These are phyloP conservation scores for Hippocampus kuda DNA, from an alignment of 2,797 vertebrate genomes.

Conservation along the genomic window DNA sequence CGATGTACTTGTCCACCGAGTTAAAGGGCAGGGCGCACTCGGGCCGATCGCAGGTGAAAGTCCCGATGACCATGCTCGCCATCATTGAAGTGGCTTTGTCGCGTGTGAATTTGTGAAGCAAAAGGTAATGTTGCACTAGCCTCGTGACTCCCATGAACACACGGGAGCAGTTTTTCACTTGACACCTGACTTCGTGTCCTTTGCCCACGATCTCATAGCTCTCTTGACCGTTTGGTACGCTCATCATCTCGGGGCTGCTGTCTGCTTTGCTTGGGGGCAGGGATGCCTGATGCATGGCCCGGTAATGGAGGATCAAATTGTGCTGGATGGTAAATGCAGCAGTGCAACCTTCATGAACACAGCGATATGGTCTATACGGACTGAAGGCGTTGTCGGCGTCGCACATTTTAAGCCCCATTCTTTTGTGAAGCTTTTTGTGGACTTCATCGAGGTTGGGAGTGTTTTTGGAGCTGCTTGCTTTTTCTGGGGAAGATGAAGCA, in stretches of 20 bases:
- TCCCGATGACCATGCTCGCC: conserved; percentile 72
- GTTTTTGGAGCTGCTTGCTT: conserved; percentile 61
- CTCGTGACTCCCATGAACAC: conserved; percentile 91
- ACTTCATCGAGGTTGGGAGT: conserved; percentile 51
- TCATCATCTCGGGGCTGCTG: conserved; percentile 50
- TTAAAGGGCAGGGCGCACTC: conserved; percentile 84
- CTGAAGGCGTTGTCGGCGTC: conserved; percentile 73
- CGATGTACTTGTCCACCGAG: conserved; percentile 82
- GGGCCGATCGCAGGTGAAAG: conserved; percentile 90
- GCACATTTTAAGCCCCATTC: conserved; percentile 51
- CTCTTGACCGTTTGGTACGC: conserved; percentile 52
- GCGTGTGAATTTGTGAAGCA: conserved; percentile 89
- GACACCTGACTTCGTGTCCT: conserved; percentile 86
- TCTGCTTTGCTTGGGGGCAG: conserved; percentile 62
- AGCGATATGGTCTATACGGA: conserved; percentile 90
- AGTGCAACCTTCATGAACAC: conserved; percentile 93
- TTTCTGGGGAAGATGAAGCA: conserved; percentile 48
- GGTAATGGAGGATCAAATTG: conserved; percentile 96
- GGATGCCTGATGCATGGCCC: conserved; percentile 91
- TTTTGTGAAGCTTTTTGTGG: conserved; percentile 48
- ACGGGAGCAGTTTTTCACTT: conserved; percentile 91
- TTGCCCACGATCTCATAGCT: conserved; percentile 44
- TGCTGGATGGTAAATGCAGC: conserved; percentile 98
- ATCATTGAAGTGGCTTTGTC: conserved; percentile 90
- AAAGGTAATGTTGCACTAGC: conserved; percentile 93